Conservation (phyloP, 2,113 vertebrate genomes). For the Zeus faber region DNA sequence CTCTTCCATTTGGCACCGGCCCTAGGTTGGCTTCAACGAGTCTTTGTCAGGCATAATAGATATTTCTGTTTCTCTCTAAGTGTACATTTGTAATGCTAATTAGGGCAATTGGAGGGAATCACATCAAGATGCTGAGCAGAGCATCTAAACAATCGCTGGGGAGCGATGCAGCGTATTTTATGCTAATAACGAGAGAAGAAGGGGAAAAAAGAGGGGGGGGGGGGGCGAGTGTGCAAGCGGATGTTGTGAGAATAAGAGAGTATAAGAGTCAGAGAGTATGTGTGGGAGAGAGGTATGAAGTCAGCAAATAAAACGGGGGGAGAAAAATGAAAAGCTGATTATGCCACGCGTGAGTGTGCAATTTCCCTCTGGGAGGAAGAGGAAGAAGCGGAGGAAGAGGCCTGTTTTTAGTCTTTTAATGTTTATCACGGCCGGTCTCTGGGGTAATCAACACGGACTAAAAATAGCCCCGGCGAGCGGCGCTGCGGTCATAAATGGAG, state of each 20-base stretch:
- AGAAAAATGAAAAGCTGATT: conserved; percentile 68
- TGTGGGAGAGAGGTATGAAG: conserved; percentile 11
- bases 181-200: conserved; percentile 50
- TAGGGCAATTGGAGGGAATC: conserved; percentile 57
- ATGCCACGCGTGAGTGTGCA: conserved; percentile 50
- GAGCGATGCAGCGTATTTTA: conserved; percentile 55
- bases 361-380: conserved; percentile 39
- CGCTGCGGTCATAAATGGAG: conserved; percentile 23
- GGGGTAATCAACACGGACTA: conserved; percentile 46
- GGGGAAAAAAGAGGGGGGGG: conserved; percentile 19
- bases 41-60: conserved; percentile 44
- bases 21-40: conserved; percentile 38
- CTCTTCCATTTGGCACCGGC: conserved; percentile 4
- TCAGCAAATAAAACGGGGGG: conserved; percentile 8
- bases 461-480: conserved; percentile 47
- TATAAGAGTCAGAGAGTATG: conserved; percentile 9
- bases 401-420: conserved; percentile 38
- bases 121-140: conserved; percentile 65
- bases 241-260: neutral
- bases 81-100: conserved; percentile 68
- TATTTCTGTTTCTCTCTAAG: conserved; percentile 49
- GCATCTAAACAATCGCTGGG: conserved; percentile 62
- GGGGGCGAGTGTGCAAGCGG: too few relatives aligned
- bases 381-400: too few relatives aligned
- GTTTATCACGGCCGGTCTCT: conserved; percentile 60